Percentiles rank a stretch among this genome's conserved stretches.
Conservation (phyloP, 2,888 invertebrate species). For the Polyploca ridens region DNA sequence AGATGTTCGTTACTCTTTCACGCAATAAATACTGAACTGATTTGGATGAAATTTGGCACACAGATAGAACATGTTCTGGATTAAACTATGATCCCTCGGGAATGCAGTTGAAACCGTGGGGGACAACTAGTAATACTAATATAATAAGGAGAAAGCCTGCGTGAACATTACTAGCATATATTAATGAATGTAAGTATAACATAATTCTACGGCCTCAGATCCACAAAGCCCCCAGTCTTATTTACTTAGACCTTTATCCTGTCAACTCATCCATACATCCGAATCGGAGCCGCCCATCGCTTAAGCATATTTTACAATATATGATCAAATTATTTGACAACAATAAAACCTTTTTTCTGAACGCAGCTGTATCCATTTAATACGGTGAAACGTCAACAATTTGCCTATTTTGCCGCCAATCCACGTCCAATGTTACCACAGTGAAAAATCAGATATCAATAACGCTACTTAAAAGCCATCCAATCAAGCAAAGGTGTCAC, state of each 20-base stretch:
- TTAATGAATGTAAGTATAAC: too few relatives aligned
- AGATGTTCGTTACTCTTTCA: too few relatives aligned
- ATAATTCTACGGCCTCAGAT: background rate
- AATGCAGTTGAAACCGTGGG: too few relatives aligned
- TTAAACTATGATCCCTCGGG: too few relatives aligned
- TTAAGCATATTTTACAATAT: constrained; percentile 39
- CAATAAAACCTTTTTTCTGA: constrained; percentile 40
- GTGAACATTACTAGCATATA: too few relatives aligned
- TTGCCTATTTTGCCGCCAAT: constrained; percentile 74
- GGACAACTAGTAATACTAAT: too few relatives aligned
- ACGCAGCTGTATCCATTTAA: constrained; percentile 64
- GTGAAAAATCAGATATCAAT: constrained; percentile 71
- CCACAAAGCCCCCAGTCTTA: constrained; percentile 7
- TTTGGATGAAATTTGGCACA: too few relatives aligned
- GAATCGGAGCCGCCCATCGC: constrained; percentile 27
- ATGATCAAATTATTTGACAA: constrained; percentile 56
- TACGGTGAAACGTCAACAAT: constrained; percentile 74
- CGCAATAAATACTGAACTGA: too few relatives aligned
- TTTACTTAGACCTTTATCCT: constrained; percentile 21
- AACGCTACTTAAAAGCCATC: constrained; percentile 68
- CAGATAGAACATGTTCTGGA: too few relatives aligned
- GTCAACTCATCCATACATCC: constrained; percentile 56
- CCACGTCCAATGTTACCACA: constrained; percentile 57
- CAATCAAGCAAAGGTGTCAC: constrained; percentile 80
- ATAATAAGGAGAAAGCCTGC: too few relatives aligned